These are phyloP conservation scores for Spilarctia lutea DNA, from an alignment of 2,888 invertebrate species.

Conservation along the genomic window DNA sequence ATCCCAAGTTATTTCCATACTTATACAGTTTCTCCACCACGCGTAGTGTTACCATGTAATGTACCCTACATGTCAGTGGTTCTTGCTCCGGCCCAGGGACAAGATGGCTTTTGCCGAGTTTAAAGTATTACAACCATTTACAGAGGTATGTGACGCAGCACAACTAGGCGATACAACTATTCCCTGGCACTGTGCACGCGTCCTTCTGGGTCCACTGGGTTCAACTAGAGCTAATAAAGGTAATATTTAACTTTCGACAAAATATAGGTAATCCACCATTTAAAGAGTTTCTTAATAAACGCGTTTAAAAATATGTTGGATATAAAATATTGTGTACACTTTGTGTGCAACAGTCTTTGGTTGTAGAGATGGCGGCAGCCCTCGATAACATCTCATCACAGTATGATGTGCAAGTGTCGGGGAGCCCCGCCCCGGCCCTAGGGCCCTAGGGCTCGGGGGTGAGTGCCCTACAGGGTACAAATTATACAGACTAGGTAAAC, in stretches of 20 bases:
- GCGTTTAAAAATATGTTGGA: constrained; percentile 46
- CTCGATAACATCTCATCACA: constrained; percentile 30
- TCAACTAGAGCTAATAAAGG: constrained; percentile 19
- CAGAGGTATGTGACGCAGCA: background rate
- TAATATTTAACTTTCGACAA: constrained; percentile 28
- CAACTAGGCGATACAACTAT: background rate
- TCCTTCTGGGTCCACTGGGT: background rate
- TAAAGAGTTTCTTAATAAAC: constrained; percentile 32
- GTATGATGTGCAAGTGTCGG: constrained; percentile 28
- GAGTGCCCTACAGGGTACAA: constrained; percentile 34
- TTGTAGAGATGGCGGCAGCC: constrained; percentile 38
- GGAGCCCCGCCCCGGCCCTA: background rate
- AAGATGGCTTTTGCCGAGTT: background rate
- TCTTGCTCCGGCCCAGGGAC: background rate
- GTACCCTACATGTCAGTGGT: background rate
- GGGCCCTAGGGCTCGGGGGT: background rate
- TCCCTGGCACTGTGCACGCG: constrained; percentile 9
- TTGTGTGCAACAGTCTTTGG: constrained; percentile 55
- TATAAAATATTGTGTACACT: constrained; percentile 47
- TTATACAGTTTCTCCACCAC: background rate
- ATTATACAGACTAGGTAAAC: constrained; percentile 65
- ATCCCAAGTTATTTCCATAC: background rate
- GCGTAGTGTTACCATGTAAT: background rate
- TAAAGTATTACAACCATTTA: no score
- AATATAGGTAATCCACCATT: constrained; percentile 37